Base-by-base conservation (phyloP, 2,888 invertebrate genomes). In the Protodeltote pygarga region DNA sequence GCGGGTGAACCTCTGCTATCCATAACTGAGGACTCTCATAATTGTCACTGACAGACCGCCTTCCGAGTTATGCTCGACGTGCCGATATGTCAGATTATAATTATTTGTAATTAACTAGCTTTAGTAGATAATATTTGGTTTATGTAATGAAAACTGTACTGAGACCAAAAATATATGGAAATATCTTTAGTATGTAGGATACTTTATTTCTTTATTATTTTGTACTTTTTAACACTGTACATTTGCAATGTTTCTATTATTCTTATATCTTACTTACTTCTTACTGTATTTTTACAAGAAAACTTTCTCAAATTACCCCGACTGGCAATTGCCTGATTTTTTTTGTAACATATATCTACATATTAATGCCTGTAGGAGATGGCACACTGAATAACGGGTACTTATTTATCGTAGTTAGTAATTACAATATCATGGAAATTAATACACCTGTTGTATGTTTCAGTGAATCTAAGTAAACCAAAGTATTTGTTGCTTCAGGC, bases 11-110 rank as follows among this genome's bases (percentile, higher is more conserved):
- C 77, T 75, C 77, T 65, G 77, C 80, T 81, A 89, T 89, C 84
- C 85, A 87, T 89, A 86, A 88, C 85, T 65, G 68, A 66, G 74
- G 61, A 71, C 76, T 74, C 85, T 84, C 85, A 89, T 90, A 89
- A 88, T 87, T 89, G 89, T 89, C 89, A 84, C 71, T 64, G 74
- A 64, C 87, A 88, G 79, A 62, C 31, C 40, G 32, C 32, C 27
- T 45, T 27, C 41, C 55, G 55, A 66, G 42, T 68, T 65, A 70
- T 64, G 51, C 63, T 47, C 47, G 67, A 73, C 68, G 60, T 64
- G 66, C 59, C 59, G 39, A 73, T 66, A 67, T 54, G 62, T 51
- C 50, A 31, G 13, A 44, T 32, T 54, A 21, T 58, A 53, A 65
- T 61, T 50, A 13, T 4, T 14, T 20, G 35, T 9, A 13, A 27